Percentiles rank a stretch among this genome's conserved stretches.
Evolutionary conservation across 2,797 vertebrate species (phyloP).

Genomic region (Esox lucius): DNA sequence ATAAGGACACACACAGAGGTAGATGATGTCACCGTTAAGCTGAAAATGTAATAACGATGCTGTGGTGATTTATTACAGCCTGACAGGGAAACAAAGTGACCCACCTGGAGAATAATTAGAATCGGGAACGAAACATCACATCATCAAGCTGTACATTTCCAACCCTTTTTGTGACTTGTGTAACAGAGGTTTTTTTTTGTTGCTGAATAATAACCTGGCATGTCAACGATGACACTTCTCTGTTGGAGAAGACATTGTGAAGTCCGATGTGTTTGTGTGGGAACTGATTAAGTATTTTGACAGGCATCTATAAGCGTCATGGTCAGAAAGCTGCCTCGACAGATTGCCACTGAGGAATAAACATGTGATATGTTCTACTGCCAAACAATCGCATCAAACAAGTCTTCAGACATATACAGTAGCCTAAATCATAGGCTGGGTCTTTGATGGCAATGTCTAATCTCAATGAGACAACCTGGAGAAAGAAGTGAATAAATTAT

Average conservation of each 20-base stretch:
- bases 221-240: not conserved
- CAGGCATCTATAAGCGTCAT: too few relatives aligned
- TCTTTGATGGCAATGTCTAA: too few relatives aligned
- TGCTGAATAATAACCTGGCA: not conserved
- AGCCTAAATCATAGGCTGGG: too few relatives aligned
- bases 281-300: too few relatives aligned
- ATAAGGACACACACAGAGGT: not conserved
- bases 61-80: conserved; percentile 24
- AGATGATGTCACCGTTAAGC: conserved; percentile 4
- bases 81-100: conserved; percentile 35
- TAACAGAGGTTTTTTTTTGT: not conserved
- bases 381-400: not conserved
- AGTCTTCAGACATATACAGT: not conserved
- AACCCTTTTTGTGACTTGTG: not conserved
- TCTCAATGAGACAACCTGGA: too few relatives aligned
- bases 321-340: too few relatives aligned
- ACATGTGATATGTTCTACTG: not conserved
- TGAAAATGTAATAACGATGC: conserved; percentile 20
- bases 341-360: not conserved
- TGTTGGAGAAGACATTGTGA: not conserved
- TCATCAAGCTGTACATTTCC: not conserved
- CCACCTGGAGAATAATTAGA: conserved; percentile 40
- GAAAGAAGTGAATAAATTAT: too few relatives aligned
- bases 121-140: conserved; percentile 17
- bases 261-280: not conserved